Conservation (phyloP, 92 coral and sea anemone species). For the Blastomussa wellsi region DNA sequence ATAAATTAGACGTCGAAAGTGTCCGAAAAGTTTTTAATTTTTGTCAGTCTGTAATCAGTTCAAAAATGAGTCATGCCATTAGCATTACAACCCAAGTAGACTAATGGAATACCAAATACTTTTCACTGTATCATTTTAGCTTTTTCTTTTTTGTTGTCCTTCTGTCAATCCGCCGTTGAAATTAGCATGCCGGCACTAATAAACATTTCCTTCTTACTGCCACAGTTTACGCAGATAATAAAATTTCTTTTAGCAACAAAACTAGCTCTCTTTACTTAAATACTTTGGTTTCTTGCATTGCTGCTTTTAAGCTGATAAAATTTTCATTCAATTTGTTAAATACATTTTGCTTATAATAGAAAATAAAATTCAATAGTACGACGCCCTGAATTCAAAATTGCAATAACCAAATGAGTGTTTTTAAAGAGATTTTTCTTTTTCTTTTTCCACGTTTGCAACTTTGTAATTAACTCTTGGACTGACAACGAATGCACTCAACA, state of each 20-base stretch:
- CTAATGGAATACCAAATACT: not conserved
- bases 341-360: not conserved
- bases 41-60: not conserved
- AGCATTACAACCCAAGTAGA: not conserved
- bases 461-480: not conserved
- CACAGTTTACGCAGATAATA: conserved; percentile 2
- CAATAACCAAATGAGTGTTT: not conserved
- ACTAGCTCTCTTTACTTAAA: conserved; percentile 34
- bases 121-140: not conserved
- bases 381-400: not conserved
- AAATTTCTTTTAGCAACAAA: conserved; percentile 38
- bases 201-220: not conserved
- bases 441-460: not conserved
- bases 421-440: too few species aligned
- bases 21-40: not conserved
- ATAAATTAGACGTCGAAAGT: too few species aligned
- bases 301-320: not conserved
- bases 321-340: not conserved
- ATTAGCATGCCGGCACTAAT: not conserved
- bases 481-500: not conserved
- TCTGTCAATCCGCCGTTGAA: not conserved
- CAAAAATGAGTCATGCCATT: not conserved
- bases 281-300: not conserved
- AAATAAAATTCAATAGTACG: not conserved
- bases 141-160: not conserved